phyloP scores from a whole-genome alignment of 2,888 invertebrate genomes.

The Chrysotoxum bicinctum region DNA sequence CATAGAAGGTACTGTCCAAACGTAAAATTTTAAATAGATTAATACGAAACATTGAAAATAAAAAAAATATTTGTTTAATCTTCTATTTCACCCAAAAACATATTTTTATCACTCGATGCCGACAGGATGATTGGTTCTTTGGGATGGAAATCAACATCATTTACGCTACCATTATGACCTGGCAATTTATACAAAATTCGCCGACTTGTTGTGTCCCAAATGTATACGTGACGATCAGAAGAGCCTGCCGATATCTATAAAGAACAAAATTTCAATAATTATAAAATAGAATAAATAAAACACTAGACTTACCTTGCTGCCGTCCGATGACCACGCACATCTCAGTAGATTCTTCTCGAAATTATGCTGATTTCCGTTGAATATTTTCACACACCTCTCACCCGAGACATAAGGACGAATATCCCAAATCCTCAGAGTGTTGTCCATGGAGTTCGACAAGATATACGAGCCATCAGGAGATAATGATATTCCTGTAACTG shows the following conservation, averaged over 20 bases:
- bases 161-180: conserved; percentile 98
- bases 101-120: conserved; percentile 96
- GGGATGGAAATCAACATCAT: conserved; percentile 97
- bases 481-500: conserved; percentile 92
- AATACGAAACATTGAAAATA: neutral
- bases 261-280: neutral
- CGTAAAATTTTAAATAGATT: too few species aligned
- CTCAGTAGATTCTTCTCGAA: conserved; percentile 98
- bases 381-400: conserved; percentile 95
- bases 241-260: conserved; percentile 89
- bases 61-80: conserved; percentile 73
- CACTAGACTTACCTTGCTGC: conserved; percentile 86
- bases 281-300: neutral
- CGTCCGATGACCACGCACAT: conserved; percentile 97
- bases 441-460: conserved; percentile 98
- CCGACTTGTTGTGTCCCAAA: conserved; percentile 97
- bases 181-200: conserved; percentile 97
- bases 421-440: conserved; percentile 97
- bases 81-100: conserved; percentile 98
- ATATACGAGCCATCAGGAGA: conserved; percentile 89
- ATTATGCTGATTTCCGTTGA: conserved; percentile 97
- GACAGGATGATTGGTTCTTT: conserved; percentile 96
- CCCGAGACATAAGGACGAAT: conserved; percentile 96
- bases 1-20: too few species aligned
- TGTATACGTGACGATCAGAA: conserved; percentile 96